Percentiles rank a stretch among this genome's conserved stretches.
phyloP scores from a whole-genome alignment of 1,140 invertebrate genomes.

The Myzus persicae region DNA sequence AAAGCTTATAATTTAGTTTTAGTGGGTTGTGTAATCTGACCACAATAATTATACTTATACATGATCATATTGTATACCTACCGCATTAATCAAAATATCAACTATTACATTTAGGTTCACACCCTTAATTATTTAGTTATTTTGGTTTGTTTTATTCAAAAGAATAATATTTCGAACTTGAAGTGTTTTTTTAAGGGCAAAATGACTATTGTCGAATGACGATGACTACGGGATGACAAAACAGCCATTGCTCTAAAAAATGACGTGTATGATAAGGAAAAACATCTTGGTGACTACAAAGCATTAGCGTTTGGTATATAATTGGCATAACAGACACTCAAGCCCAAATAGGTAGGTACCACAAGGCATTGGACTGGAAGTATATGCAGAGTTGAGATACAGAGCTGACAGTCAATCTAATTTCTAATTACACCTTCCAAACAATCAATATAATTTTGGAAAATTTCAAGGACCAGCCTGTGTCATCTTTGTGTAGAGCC shows the following conservation, averaged over 20 bases:
- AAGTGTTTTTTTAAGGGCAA: neutral
- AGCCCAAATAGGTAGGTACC: too few relatives aligned
- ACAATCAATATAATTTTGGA: too few relatives aligned
- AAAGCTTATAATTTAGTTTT: neutral
- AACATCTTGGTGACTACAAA: neutral
- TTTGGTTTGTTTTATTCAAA: neutral
- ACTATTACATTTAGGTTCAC: neutral
- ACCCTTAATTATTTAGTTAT: neutral
- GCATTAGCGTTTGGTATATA: neutral
- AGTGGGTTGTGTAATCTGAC: neutral
- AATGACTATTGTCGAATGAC: neutral
- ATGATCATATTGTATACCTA: neutral
- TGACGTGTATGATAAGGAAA: neutral
- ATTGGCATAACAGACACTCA: neutral
- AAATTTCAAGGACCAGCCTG: too few relatives aligned
- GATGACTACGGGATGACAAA: neutral
- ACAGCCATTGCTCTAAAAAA: neutral
- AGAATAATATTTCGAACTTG: neutral
- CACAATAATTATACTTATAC: neutral
- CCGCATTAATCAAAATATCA: neutral
- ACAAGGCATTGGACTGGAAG: too few relatives aligned
- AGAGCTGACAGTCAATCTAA: too few relatives aligned
- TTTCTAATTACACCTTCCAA: too few relatives aligned
- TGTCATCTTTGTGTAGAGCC: too few relatives aligned
- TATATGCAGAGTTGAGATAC: too few relatives aligned